phyloP scores from a whole-genome alignment of 2,888 invertebrate genomes.

The Anarsia innoxiella region DNA sequence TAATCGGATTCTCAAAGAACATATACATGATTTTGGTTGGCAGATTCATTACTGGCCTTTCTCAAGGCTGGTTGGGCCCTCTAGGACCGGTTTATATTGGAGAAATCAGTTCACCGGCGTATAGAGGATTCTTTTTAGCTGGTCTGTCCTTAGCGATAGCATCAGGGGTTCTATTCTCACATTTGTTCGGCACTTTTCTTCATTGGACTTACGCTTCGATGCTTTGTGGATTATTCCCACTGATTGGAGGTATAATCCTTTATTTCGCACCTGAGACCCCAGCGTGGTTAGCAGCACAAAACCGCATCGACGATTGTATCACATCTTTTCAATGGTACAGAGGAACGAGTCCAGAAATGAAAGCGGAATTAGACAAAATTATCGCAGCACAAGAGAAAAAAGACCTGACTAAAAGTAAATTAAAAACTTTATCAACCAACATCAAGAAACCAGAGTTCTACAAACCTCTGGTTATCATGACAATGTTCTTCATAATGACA shows the following conservation, averaged over 20 bases:
- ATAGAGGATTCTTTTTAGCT: constrained; percentile 78
- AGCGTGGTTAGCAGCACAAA: constrained; percentile 78
- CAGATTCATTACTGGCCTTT: constrained; percentile 73
- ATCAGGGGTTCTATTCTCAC: constrained; percentile 78
- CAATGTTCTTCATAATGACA: constrained; percentile 78
- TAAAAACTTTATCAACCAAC: constrained; percentile 46
- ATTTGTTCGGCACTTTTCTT: constrained; percentile 78
- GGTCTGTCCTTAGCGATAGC: constrained; percentile 78
- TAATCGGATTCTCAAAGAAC: constrained; percentile 69
- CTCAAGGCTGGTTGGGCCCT: constrained; percentile 75
- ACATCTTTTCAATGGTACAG: constrained; percentile 77
- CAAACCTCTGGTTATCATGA: constrained; percentile 77
- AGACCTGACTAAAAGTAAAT: constrained; percentile 42
- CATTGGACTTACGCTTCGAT: constrained; percentile 76
- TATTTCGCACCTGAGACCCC: constrained; percentile 81
- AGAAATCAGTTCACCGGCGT: constrained; percentile 75
- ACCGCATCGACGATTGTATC: constrained; percentile 73
- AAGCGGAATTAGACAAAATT: constrained; percentile 67
- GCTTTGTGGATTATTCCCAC: constrained; percentile 70
- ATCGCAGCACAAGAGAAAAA: constrained; percentile 51
- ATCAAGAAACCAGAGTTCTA: constrained; percentile 74
- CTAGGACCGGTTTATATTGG: constrained; percentile 75
- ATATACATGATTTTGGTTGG: constrained; percentile 65
- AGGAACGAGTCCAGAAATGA: constrained; percentile 63
- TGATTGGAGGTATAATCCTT: constrained; percentile 68